Percentiles rank a stretch among this genome's conserved stretches.
Evolutionary conservation across 2,888 invertebrate genomes (phyloP).

Genomic region (Dendrolimus houi): DNA sequence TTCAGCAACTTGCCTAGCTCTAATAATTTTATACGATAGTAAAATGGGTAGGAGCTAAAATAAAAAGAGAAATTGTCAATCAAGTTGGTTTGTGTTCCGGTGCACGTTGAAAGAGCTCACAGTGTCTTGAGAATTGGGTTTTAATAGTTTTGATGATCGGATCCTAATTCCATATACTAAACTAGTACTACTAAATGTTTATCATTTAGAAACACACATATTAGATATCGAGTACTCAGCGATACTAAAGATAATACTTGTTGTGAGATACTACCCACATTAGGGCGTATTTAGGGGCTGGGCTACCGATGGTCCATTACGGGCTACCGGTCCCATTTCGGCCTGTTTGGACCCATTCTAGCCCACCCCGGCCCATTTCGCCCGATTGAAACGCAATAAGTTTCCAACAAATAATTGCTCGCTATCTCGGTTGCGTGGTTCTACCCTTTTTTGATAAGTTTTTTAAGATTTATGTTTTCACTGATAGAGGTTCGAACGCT

Average conservation of each 20-base stretch:
- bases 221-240: neutral
- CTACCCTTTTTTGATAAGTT: neutral
- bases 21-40: no score
- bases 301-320: neutral
- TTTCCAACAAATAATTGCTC: neutral
- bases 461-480: neutral
- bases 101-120: no score
- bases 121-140: no score
- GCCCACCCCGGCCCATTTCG: neutral
- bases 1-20: no score
- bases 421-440: neutral
- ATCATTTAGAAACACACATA: neutral
- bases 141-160: no score
- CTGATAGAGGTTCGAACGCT: neutral
- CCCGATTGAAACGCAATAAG: neutral
- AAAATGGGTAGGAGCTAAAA: no score
- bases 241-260: conserved; percentile 1
- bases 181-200: no score
- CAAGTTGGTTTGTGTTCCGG: no score
- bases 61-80: no score
- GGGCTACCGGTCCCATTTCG: neutral
- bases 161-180: no score
- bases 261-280: neutral
- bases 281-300: neutral
- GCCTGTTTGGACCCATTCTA: neutral